Evolutionary conservation across 2,113 vertebrate genomes (phyloP).

Genomic region (Rhynchopsitta pachyrhyncha): DNA sequence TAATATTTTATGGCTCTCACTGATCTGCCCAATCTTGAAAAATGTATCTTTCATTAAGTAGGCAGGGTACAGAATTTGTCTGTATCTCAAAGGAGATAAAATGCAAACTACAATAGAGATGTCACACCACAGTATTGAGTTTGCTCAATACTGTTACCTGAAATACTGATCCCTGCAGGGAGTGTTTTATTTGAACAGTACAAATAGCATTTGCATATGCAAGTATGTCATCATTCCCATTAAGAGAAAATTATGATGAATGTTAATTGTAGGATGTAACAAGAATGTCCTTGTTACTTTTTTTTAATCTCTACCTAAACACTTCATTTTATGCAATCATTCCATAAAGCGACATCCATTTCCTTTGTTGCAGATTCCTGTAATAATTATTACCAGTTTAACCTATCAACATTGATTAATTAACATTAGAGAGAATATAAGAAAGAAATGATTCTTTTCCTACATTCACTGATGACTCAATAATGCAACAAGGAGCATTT

Average conservation of each 20-base stretch:
- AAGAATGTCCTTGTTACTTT: not conserved
- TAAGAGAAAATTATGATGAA: not conserved
- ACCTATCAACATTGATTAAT: not conserved
- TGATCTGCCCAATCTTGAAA: slow-evolving; percentile 72
- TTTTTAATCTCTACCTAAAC: not conserved
- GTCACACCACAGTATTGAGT: not conserved
- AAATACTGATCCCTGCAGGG: not conserved
- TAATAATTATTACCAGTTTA: not conserved
- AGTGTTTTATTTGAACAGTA: not conserved
- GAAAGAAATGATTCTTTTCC: not conserved
- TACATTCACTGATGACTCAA: not conserved
- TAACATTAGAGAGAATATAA: not conserved
- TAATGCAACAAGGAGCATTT: not conserved
- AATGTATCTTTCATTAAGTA: slow-evolving; percentile 80
- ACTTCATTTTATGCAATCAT: not conserved
- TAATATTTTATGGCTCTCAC: slow-evolving; percentile 83
- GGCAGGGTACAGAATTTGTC: slow-evolving; percentile 46
- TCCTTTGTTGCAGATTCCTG: not conserved
- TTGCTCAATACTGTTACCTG: slow-evolving; percentile 1
- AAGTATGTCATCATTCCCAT: not conserved
- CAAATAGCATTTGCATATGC: not conserved
- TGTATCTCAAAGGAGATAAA: slow-evolving; percentile 34
- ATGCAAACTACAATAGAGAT: slow-evolving; percentile 30
- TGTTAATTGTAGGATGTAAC: not conserved
- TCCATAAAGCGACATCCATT: not conserved